phyloP scores from a whole-genome alignment of 2,888 invertebrate genomes.

The Cosmorhoe ocellata region DNA sequence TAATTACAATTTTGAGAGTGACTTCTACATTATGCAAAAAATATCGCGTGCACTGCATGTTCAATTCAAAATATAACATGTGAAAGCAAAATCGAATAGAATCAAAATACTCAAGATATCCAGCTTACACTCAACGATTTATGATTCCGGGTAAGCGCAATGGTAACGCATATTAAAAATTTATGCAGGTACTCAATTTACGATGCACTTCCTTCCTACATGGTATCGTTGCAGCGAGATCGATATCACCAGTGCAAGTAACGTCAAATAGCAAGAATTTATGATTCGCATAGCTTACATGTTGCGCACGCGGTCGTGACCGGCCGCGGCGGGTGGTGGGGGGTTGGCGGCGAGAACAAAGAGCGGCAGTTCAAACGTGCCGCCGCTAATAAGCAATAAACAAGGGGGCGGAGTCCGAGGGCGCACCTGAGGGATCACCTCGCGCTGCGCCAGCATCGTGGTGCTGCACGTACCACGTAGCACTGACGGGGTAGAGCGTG shows the following conservation, averaged over 20 bases:
- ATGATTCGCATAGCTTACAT: slow-evolving; percentile 73
- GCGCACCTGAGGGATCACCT: slow-evolving; percentile 79
- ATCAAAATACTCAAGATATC: slow-evolving; percentile 2
- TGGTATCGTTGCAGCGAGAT: slow-evolving; percentile 74
- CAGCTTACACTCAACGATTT: slow-evolving; percentile 8
- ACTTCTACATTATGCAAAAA: slow-evolving; percentile 20
- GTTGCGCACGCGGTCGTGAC: slow-evolving; percentile 71
- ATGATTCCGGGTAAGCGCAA: slow-evolving; percentile 16
- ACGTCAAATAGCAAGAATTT: slow-evolving; percentile 80
- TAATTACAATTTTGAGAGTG: slow-evolving; percentile 35
- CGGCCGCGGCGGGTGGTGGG: slow-evolving; percentile 48
- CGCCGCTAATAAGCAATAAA: slow-evolving; percentile 83
- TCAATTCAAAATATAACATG: slow-evolving; percentile 1
- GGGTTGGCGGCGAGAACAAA: slow-evolving; percentile 76
- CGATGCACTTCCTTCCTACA: slow-evolving; percentile 69
- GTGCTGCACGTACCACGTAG: slow-evolving; percentile 33
- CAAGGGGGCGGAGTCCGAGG: slow-evolving; percentile 78
- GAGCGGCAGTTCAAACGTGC: slow-evolving; percentile 76
- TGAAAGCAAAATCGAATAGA: neutral
- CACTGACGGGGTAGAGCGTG: slow-evolving; percentile 27
- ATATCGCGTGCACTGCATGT: slow-evolving; percentile 13
- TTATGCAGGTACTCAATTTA: slow-evolving; percentile 42
- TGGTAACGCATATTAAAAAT: slow-evolving; percentile 35
- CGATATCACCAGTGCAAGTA: slow-evolving; percentile 72
- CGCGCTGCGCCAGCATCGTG: slow-evolving; percentile 52